Conservation (phyloP, 2,797 vertebrate genomes). For the Gobio occitaniae region DNA sequence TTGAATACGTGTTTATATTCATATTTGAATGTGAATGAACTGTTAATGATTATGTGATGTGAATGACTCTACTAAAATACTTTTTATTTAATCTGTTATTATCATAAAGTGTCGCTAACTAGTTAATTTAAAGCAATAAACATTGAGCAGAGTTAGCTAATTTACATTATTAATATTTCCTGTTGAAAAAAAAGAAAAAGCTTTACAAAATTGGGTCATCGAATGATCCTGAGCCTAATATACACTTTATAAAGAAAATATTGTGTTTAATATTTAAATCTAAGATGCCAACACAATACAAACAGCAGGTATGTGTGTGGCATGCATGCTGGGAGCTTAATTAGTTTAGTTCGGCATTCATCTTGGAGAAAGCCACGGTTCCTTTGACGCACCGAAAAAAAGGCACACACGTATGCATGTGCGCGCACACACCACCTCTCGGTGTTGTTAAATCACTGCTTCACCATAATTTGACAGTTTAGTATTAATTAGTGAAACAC, state of each 20-base stretch:
- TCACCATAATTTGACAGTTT: slow-evolving; percentile 62
- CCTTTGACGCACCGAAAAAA: slow-evolving; percentile 42
- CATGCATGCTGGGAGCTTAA: slow-evolving; percentile 47
- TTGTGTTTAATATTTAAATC: slow-evolving; percentile 37
- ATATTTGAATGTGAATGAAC: background rate
- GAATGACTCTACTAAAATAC: background rate
- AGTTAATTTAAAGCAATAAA: background rate
- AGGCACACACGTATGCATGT: background rate
- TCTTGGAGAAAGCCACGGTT: slow-evolving; percentile 38
- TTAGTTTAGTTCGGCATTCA: slow-evolving; percentile 52
- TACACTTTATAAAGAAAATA: slow-evolving; percentile 21
- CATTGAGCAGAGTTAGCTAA: background rate
- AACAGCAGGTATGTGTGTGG: slow-evolving; percentile 52
- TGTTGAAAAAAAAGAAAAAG: background rate
- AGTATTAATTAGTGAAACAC: slow-evolving; percentile 59
- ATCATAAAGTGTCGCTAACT: background rate
- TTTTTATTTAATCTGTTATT: background rate
- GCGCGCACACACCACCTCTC: slow-evolving; percentile 38
- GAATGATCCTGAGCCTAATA: slow-evolving; percentile 15
- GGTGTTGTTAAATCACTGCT: slow-evolving; percentile 57
- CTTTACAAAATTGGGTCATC: slow-evolving; percentile 9
- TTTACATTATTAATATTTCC: background rate
- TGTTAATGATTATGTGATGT: background rate
- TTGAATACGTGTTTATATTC: background rate
- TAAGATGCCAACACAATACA: slow-evolving; percentile 31